These are phyloP conservation scores for Ephestia elutella DNA, from an alignment of 1,140 invertebrate genomes.

Conservation along the genomic window DNA sequence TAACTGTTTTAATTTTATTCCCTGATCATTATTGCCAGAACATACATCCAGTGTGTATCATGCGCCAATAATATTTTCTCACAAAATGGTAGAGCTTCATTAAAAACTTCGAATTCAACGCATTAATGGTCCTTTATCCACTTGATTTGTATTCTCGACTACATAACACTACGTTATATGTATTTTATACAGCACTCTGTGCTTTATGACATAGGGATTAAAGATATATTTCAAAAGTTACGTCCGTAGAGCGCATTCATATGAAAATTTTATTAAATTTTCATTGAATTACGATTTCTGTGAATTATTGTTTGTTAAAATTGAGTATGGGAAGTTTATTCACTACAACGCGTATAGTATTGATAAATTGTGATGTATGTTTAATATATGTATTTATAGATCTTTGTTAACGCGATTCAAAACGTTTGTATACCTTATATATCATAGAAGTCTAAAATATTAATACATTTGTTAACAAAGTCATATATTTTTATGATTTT, in stretches of 20 bases:
- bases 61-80: constrained; percentile 44
- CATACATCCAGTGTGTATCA: constrained; percentile 31
- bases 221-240: constrained; percentile 22
- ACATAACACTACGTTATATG: constrained; percentile 31
- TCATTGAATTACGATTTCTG: constrained; percentile 35
- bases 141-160: constrained; percentile 60
- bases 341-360: neutral
- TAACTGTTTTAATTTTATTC: too few relatives aligned
- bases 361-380: neutral
- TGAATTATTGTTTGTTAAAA: constrained; percentile 19
- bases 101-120: constrained; percentile 61
- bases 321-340: neutral
- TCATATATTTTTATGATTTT: neutral
- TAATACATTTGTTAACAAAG: neutral
- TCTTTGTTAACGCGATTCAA: neutral
- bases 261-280: constrained; percentile 37
- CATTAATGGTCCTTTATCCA: constrained; percentile 56
- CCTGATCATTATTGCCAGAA: constrained; percentile 12
- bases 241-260: constrained; percentile 13
- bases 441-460: neutral
- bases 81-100: constrained; percentile 61
- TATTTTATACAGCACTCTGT: constrained; percentile 26
- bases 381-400: neutral
- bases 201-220: constrained; percentile 28
- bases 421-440: neutral